Evolutionary conservation across 2,888 invertebrate species (phyloP).

Genomic region (Brachypterus glaber): DNA sequence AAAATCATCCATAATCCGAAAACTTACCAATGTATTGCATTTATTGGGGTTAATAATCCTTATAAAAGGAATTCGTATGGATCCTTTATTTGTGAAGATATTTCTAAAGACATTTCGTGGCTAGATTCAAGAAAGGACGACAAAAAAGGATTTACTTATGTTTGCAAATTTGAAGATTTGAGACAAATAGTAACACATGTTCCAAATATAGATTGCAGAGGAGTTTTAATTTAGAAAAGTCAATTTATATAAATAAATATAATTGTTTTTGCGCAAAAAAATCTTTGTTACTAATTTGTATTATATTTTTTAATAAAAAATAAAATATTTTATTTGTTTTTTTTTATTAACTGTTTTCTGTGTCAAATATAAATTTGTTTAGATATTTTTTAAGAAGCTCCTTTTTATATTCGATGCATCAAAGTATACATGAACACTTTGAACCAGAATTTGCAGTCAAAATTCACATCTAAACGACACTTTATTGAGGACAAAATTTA

Average conservation of each 20-base stretch:
- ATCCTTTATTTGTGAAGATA: slow-evolving; percentile 34
- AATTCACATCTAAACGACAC: no score
- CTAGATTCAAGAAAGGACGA: slow-evolving; percentile 46
- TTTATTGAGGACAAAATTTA: no score
- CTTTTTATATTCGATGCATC: no score
- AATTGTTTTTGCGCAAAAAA: not conserved
- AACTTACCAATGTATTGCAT: slow-evolving; percentile 46
- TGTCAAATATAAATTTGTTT: no score
- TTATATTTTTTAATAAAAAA: no score
- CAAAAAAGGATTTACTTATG: slow-evolving; percentile 49
- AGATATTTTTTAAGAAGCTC: no score
- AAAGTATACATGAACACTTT: no score
- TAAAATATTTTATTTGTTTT: no score
- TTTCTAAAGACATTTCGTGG: slow-evolving; percentile 52
- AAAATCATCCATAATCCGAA: slow-evolving; percentile 50
- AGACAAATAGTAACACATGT: slow-evolving; percentile 45
- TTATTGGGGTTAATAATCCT: slow-evolving; percentile 57
- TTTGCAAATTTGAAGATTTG: slow-evolving; percentile 51
- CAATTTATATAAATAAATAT: no score
- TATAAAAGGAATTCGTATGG: slow-evolving; percentile 25
- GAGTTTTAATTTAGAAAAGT: not conserved
- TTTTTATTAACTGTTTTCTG: no score
- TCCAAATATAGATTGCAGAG: slow-evolving; percentile 40
- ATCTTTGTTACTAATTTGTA: no score
- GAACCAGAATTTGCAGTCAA: no score